A percentile compares a stretch with the other conserved stretches of the same genome.
Evolutionary conservation across 2,113 vertebrate genomes (phyloP).

Genomic region (Ailuropoda melanoleuca): DNA sequence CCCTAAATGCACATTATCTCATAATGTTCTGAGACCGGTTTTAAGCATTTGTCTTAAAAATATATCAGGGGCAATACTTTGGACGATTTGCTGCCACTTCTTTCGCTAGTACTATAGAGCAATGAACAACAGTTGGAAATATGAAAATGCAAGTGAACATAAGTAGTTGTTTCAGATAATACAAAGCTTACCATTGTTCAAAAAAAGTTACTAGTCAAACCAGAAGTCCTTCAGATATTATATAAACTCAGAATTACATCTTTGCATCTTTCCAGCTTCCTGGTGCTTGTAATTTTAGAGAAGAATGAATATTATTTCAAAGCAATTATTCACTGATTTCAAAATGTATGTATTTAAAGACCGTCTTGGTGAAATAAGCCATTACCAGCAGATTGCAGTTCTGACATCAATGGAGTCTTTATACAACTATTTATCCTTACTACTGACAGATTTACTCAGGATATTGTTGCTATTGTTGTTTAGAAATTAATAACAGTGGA

Average conservation of each 20-base stretch:
- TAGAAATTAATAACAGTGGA: constrained; percentile 71
- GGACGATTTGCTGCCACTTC: background rate
- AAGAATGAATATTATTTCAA: background rate
- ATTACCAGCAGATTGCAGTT: constrained; percentile 26
- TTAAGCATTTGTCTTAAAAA: constrained; percentile 6
- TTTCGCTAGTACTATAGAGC: background rate
- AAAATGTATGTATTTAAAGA: background rate
- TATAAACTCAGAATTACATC: background rate
- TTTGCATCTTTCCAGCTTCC: background rate
- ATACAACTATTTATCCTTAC: constrained; percentile 42
- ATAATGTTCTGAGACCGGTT: background rate
- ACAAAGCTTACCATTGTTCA: background rate
- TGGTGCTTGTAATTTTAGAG: background rate
- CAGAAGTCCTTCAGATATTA: background rate
- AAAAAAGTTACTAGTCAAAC: constrained; percentile 16
- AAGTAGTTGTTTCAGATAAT: constrained; percentile 22
- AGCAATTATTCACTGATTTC: background rate
- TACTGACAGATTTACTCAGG: constrained; percentile 61
- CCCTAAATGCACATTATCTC: background rate
- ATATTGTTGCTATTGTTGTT: constrained; percentile 70
- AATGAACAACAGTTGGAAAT: background rate
- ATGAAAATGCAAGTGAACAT: background rate
- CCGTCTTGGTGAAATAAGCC: background rate
- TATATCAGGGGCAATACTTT: background rate
- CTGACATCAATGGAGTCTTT: constrained; percentile 39